These are phyloP conservation scores for Hafferia zeledoni DNA, from an alignment of 2,797 vertebrate species.

Conservation along the genomic window DNA sequence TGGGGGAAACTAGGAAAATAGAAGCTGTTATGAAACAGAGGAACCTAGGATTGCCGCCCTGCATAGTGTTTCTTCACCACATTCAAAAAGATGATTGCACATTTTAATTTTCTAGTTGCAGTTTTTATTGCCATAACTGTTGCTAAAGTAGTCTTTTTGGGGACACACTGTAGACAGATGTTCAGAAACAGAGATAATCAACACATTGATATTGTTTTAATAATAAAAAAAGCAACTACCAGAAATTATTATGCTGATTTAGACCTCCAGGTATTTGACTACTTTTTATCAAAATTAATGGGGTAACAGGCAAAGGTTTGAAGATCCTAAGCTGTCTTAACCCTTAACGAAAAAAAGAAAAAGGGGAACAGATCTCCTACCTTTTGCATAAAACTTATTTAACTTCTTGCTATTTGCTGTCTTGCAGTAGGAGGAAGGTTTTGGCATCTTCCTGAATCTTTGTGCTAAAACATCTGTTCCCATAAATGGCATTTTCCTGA, in stretches of 20 bases:
- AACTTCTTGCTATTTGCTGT: background rate
- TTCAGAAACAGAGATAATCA: background rate
- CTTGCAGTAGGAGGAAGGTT: background rate
- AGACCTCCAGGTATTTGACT: background rate
- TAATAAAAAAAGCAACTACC: background rate
- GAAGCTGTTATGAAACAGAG: background rate
- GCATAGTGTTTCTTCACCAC: background rate
- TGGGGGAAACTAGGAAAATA: background rate
- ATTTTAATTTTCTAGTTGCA: background rate
- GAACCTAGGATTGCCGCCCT: background rate
- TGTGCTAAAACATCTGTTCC: background rate
- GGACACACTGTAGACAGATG: background rate
- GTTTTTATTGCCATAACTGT: background rate
- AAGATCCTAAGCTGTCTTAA: background rate
- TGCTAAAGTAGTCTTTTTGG: background rate
- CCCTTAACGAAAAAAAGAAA: too few relatives aligned
- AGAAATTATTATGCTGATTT: background rate
- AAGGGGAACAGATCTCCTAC: background rate
- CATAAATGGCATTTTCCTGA: background rate
- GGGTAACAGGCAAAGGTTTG: background rate
- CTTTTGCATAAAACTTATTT: background rate
- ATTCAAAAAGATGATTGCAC: background rate
- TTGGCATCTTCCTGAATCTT: background rate
- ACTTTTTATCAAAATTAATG: background rate
- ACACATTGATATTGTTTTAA: background rate